Evolutionary conservation across 2,113 vertebrate genomes (phyloP), one percentile per base, ranked within the genome.

Genomic region (Calyptomena viridis): DNA sequence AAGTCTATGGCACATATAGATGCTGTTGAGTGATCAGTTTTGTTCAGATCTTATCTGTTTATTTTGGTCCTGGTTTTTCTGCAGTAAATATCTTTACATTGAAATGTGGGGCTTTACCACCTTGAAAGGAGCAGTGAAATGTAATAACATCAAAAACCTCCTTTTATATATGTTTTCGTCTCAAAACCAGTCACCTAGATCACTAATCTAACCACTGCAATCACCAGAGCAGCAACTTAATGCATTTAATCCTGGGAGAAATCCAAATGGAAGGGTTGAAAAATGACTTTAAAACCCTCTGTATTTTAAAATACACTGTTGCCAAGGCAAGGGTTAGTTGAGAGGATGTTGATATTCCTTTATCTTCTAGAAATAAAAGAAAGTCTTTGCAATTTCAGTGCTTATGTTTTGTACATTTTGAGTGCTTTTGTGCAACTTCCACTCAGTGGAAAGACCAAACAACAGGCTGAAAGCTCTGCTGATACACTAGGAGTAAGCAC

Each of bases 1-100:
- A 93, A 89, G 93, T 25, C 55, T 31, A 39, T 62, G 66, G 90
- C 46, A 74, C 27, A 20, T 68, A 50, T 31, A 96, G 93, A 92
- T 78, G 89, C 71, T 76, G 95, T 93, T 97, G 96, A 97, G 87
- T 87, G 96, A 96, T 93, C 47, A 10, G n/a, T 87, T 94, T 95
- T 92, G 66, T 92, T 81, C 84, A 83, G 31, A 56, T 68, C 73
- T 81, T 58, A 67, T 49, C 89, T 96, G 91, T 96, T 97, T 97
- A 12, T 90, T 97, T 97, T 96, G 68, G 52, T 56, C 4, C 6
- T 28, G 52, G 39, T 39, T 90, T 93, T 96, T 92, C 85, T 52
- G 40, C 73, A 31, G 89, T 83, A 96, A 97, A 96, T 42, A 94
- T 72, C 84, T 93, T 87, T 88, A 75, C 79, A 77, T 8, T 75